A percentile compares a stretch with the other conserved stretches of the same genome.
Conservation (phyloP, 2,113 vertebrate genomes). For the Nansenia antarctica region DNA sequence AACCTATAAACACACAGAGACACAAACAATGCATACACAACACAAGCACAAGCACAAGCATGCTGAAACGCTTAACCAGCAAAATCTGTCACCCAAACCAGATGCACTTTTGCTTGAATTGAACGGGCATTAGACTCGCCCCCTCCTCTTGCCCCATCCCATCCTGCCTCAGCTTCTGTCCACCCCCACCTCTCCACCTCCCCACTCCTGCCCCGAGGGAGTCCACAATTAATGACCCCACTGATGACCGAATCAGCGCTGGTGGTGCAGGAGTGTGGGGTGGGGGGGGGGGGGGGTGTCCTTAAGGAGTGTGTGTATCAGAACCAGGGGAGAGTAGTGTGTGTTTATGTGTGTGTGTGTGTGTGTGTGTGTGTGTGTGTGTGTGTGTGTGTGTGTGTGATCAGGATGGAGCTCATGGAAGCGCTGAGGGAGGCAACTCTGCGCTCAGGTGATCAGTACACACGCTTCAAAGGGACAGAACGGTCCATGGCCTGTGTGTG, state of each 20-base stretch:
- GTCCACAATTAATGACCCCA: conserved; percentile 69
- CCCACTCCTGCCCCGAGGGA: conserved; percentile 53
- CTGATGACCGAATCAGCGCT: conserved; percentile 64
- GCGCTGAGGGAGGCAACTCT: conserved; percentile 37
- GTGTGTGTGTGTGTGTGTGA: conserved; percentile 26
- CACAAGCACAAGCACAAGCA: conserved; percentile 39
- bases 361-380: conserved; percentile 27
- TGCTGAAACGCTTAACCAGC: conserved; percentile 55
- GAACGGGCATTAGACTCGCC: conserved; percentile 13
- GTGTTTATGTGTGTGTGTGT: no score
- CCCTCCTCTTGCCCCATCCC: conserved; percentile 1
- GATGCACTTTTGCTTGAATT: conserved; percentile 46
- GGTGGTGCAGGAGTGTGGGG: conserved; percentile 31
- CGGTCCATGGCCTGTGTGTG: background rate
- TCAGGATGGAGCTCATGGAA: conserved; percentile 1
- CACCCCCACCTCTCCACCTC: conserved; percentile 15
- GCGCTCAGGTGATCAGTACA: conserved; percentile 46
- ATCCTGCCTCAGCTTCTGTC: conserved; percentile 14
- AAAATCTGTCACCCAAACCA: conserved; percentile 37
- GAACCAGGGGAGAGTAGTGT: no score
- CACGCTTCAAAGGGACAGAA: conserved; percentile 13
- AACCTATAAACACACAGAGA: no score
- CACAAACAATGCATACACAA: conserved; percentile 8
- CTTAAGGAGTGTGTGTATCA: conserved; percentile 29
- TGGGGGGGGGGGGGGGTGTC: conserved; percentile 26